Conservation (phyloP, 2,888 invertebrate genomes). For the Strigamia transsilvanica region DNA sequence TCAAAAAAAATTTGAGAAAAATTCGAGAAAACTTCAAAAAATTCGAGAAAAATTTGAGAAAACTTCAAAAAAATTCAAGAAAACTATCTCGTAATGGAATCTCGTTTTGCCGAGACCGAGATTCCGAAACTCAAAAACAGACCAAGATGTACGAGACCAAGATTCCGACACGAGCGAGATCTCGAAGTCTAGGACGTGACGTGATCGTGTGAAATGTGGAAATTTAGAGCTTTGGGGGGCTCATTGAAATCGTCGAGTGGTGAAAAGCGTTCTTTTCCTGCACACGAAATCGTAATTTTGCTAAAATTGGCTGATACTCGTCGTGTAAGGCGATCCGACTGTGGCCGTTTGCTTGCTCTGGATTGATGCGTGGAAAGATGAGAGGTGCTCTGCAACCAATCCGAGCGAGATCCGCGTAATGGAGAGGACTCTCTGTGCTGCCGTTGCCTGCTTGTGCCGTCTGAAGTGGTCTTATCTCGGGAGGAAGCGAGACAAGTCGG, state of each 20-base stretch:
- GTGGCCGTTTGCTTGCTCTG: not conserved
- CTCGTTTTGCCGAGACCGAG: no score
- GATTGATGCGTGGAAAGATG: slow-evolving; percentile 33
- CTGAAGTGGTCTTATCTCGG: slow-evolving; percentile 38
- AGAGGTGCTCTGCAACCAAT: slow-evolving; percentile 7
- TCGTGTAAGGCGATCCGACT: not conserved
- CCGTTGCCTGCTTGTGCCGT: slow-evolving; percentile 31
- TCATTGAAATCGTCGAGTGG: not conserved
- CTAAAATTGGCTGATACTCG: slow-evolving; percentile 26
- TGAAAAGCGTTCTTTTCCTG: not conserved
- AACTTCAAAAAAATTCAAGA: no score
- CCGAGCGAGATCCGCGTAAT: slow-evolving; percentile 30
- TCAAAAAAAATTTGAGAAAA: no score
- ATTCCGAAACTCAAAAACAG: no score
- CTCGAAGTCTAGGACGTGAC: no score
- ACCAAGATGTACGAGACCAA: no score
- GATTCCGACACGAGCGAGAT: no score
- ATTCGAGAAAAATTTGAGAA: no score
- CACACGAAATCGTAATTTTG: not conserved
- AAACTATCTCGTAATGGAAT: no score
- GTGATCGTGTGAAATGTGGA: not conserved
- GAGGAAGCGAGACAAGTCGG: slow-evolving; percentile 31
- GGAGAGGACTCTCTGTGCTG: slow-evolving; percentile 4
- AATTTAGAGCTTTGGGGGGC: not conserved
- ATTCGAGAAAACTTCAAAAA: no score